These are phyloP conservation scores for Physella acuta DNA, from an alignment of 1,140 invertebrate species.

Conservation along the genomic window DNA sequence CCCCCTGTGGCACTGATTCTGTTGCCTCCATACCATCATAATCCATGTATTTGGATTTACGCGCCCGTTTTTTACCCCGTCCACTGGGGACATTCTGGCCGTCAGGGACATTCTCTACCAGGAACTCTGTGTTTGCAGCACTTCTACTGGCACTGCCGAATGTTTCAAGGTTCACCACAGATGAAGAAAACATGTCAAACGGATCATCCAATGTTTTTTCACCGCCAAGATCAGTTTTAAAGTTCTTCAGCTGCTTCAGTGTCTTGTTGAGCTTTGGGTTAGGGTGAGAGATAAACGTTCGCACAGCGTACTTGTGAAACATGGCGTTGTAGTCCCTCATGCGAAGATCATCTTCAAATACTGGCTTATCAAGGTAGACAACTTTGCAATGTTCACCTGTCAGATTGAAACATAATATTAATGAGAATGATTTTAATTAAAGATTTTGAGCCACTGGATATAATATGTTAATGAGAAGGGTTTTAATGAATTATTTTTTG, in stretches of 20 bases:
- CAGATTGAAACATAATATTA: neutral
- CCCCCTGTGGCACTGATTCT: no score
- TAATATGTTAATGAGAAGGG: neutral
- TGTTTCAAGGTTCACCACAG: conserved; percentile 5
- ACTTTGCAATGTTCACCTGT: neutral
- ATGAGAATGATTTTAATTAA: neutral
- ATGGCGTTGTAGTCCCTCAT: conserved; percentile 4
- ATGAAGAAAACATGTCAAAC: conserved; percentile 12
- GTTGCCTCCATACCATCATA: no score
- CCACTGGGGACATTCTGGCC: no score
- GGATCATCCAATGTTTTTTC: neutral
- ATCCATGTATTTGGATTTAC: no score
- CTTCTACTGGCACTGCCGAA: no score
- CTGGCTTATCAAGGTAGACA: conserved; percentile 12
- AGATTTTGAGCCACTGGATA: neutral
- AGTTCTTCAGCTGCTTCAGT: neutral
- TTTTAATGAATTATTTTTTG: neutral
- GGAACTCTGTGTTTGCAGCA: no score
- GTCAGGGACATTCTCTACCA: no score
- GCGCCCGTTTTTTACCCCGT: no score
- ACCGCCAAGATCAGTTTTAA: neutral
- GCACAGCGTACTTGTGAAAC: conserved; percentile 20
- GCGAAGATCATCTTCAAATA: neutral
- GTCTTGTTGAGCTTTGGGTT: neutral
- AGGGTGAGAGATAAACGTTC: conserved; percentile 11